phyloP scores from a whole-genome alignment of 2,113 vertebrate species.

The Carollia perspicillata region DNA sequence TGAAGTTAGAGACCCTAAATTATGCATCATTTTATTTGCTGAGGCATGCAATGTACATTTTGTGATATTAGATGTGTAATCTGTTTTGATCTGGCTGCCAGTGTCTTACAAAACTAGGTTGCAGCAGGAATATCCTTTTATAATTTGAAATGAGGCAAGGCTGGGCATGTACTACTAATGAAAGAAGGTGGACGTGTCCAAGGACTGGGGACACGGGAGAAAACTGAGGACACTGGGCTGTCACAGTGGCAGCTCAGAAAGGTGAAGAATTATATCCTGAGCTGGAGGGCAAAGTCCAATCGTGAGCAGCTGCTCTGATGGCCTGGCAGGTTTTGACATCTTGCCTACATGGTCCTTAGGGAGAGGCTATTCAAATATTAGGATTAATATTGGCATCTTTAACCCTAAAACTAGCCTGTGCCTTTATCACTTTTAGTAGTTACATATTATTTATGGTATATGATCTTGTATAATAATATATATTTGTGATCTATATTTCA shows the following conservation, averaged over 20 bases:
- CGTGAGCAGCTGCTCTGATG: background rate
- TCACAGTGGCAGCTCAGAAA: background rate
- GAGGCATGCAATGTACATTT: background rate
- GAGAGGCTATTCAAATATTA: background rate
- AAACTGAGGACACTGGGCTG: too few species aligned
- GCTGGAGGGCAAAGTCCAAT: background rate
- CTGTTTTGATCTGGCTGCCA: background rate
- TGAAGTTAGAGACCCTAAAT: background rate
- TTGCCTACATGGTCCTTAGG: background rate
- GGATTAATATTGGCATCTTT: background rate
- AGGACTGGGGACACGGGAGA: background rate
- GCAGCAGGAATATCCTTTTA: background rate
- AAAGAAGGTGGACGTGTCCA: background rate
- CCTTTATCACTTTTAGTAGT: background rate
- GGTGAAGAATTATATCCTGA: background rate
- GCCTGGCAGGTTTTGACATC: background rate
- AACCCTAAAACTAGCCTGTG: background rate
- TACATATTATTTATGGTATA: background rate
- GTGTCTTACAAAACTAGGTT: background rate
- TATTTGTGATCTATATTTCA: background rate
- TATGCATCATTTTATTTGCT: background rate
- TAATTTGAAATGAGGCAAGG: background rate
- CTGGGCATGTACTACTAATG: background rate
- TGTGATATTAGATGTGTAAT: background rate
- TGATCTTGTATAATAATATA: background rate